Conservation (phyloP, 2,797 vertebrate species). For the Eulemur coronatus region DNA sequence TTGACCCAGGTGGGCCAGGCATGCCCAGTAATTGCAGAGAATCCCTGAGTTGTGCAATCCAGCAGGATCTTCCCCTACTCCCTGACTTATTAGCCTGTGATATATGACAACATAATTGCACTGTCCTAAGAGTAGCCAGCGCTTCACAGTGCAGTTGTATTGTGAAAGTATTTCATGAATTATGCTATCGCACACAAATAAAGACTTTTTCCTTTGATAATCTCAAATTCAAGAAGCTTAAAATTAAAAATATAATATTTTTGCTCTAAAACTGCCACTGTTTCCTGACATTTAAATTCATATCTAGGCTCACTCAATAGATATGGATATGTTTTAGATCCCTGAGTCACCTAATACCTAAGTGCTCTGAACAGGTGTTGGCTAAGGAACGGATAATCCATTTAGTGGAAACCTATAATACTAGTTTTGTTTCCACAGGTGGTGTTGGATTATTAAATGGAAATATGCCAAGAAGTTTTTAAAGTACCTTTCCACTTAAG, state of each 20-base stretch:
- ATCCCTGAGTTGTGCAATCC: background rate
- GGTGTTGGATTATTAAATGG: conserved; percentile 62
- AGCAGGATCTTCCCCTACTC: background rate
- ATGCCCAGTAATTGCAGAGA: background rate
- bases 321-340: conserved; percentile 34
- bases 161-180: background rate
- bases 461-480: conserved; percentile 60
- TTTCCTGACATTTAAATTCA: conserved; percentile 44
- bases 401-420: conserved; percentile 53
- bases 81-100: background rate
- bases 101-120: background rate
- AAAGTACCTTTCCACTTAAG: conserved; percentile 27
- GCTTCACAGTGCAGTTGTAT: background rate
- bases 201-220: background rate
- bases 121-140: background rate
- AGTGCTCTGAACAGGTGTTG: conserved; percentile 67
- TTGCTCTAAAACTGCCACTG: background rate
- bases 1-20: background rate
- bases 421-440: conserved; percentile 66
- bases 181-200: background rate
- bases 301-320: conserved; percentile 30
- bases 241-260: background rate
- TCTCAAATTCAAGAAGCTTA: conserved; percentile 3
- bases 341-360: conserved; percentile 44
- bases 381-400: conserved; percentile 64